These are phyloP conservation scores for Acarapis woodi DNA, from an alignment of 1,140 invertebrate genomes.

Conservation along the genomic window DNA sequence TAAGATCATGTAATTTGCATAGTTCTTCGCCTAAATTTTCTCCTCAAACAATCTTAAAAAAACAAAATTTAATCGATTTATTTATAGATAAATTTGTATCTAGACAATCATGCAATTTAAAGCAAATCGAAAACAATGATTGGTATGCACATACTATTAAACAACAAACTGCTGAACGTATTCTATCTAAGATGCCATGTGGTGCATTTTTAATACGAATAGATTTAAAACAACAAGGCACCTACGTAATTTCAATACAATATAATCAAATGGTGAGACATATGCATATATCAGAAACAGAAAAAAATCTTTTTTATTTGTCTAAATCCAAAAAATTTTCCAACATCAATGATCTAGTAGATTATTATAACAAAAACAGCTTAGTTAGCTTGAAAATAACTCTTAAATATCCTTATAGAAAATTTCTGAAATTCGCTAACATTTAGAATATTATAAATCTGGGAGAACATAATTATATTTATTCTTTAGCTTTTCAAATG, in stretches of 20 bases:
- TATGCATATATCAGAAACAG: constrained; percentile 40
- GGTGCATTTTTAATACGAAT: constrained; percentile 66
- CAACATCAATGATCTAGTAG: constrained; percentile 53
- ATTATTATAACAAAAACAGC: constrained; percentile 60
- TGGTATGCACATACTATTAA: constrained; percentile 16
- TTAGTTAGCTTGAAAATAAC: too few species aligned
- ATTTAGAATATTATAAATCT: too few species aligned
- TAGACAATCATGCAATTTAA: too few species aligned
- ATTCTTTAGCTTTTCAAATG: too few species aligned
- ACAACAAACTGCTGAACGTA: constrained; percentile 40
- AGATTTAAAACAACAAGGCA: constrained; percentile 24
- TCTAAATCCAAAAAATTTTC: constrained; percentile 63
- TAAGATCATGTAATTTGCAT: constrained; percentile 13
- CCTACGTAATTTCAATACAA: constrained; percentile 58
- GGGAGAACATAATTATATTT: too few species aligned
- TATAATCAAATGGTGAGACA: constrained; percentile 47
- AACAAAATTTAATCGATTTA: too few species aligned
- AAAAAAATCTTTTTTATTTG: constrained; percentile 34
- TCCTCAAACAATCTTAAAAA: background rate
- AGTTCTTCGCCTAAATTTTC: constrained; percentile 2
- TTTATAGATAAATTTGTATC: too few species aligned
- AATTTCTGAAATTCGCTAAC: too few species aligned
- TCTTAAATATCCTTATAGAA: too few species aligned
- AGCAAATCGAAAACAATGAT: constrained; percentile 17
- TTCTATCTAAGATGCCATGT: constrained; percentile 41